These are phyloP conservation scores for Philereme transversata DNA, from an alignment of 2,888 invertebrate genomes.

Conservation along the genomic window DNA sequence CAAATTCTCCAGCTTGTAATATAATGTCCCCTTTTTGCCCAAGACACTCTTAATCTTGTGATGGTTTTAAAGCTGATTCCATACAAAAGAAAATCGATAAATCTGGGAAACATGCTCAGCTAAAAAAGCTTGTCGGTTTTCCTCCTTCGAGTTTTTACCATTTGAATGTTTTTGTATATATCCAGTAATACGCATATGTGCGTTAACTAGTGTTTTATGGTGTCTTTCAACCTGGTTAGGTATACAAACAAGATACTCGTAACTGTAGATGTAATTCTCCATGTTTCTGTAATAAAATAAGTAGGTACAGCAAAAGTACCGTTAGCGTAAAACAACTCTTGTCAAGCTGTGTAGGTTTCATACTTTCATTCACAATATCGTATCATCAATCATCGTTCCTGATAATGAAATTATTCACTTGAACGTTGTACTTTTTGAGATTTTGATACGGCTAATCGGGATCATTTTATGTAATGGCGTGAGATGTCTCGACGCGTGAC, in stretches of 20 bases:
- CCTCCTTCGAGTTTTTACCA: neutral
- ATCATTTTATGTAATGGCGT: conserved; percentile 19
- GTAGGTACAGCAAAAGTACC: conserved; percentile 1
- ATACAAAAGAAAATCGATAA: conserved; percentile 23
- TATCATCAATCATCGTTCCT: conserved; percentile 18
- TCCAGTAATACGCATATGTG: neutral
- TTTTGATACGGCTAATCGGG: conserved; percentile 18
- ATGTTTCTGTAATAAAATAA: conserved; percentile 11
- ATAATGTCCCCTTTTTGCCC: conserved; percentile 59
- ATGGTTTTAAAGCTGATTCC: conserved; percentile 26
- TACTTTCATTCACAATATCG: conserved; percentile 13
- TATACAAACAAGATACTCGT: conserved; percentile 15
- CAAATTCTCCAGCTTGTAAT: conserved; percentile 66
- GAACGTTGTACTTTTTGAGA: conserved; percentile 9
- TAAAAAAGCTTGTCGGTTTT: neutral
- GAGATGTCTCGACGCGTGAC: conserved; percentile 48
- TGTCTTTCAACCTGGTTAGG: conserved; percentile 17
- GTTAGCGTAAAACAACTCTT: conserved; percentile 1
- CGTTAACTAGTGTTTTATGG: conserved; percentile 4
- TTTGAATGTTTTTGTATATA: neutral
- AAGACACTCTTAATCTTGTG: conserved; percentile 32
- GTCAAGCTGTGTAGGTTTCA: neutral
- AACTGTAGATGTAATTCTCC: conserved; percentile 5
- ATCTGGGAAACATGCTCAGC: conserved; percentile 4
- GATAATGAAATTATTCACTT: conserved; percentile 16